These are phyloP conservation scores for Chaetodon trifascialis DNA, from an alignment of 2,113 vertebrate species.

Conservation along the genomic window DNA sequence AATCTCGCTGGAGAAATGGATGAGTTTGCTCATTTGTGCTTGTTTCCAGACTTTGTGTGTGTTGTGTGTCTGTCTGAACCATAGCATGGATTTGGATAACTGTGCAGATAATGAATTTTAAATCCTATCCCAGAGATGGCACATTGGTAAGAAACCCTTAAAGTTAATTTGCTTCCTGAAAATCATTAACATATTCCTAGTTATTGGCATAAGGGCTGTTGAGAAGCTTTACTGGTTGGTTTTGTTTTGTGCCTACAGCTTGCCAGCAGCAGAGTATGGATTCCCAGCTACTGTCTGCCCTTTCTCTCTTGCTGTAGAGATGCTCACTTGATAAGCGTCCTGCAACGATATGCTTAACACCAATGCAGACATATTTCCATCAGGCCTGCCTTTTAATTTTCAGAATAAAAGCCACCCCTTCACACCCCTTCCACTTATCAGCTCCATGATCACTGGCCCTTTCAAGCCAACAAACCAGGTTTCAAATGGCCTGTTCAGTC, in stretches of 20 bases:
- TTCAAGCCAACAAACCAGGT: constrained; percentile 92
- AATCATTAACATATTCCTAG: constrained; percentile 78
- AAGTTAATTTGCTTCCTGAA: constrained; percentile 79
- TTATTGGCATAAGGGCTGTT: constrained; percentile 85
- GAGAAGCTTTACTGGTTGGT: constrained; percentile 78
- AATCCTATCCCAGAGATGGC: constrained; percentile 80
- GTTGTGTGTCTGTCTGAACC: constrained; percentile 84
- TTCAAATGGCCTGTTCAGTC: constrained; percentile 92
- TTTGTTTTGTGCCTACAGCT: constrained; percentile 59
- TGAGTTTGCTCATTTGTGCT: constrained; percentile 77
- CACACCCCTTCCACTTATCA: constrained; percentile 86
- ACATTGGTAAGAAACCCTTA: constrained; percentile 75
- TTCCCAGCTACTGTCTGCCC: constrained; percentile 58
- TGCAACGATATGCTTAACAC: constrained; percentile 64
- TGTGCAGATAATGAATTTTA: constrained; percentile 83
- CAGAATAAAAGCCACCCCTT: constrained; percentile 89
- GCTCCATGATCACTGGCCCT: constrained; percentile 87
- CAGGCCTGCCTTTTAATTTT: constrained; percentile 92
- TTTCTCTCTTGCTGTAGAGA: constrained; percentile 59
- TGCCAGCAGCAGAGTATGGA: constrained; percentile 56
- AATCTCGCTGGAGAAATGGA: constrained; percentile 62
- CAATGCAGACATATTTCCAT: constrained; percentile 83
- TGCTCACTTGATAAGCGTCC: constrained; percentile 84
- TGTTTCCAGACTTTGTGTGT: constrained; percentile 79
- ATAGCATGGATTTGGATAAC: constrained; percentile 79